These are phyloP conservation scores for Hofmannophila pseudospretella DNA, from an alignment of 2,888 invertebrate genomes.

Conservation along the genomic window DNA sequence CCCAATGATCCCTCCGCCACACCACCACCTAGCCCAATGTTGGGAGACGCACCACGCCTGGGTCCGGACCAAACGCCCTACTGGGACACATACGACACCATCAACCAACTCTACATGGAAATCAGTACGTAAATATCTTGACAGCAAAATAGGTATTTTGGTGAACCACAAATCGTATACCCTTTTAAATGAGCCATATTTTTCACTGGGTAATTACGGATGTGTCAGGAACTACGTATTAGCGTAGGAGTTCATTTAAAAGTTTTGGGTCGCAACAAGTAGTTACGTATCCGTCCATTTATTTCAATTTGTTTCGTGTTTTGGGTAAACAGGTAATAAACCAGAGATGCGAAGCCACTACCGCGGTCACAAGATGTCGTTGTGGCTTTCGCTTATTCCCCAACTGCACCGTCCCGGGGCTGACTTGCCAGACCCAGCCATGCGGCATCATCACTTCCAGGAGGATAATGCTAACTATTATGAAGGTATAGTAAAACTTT, in stretches of 20 bases:
- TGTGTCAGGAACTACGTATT: slow-evolving; percentile 13
- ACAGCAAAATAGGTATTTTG: not conserved
- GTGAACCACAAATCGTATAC: not conserved
- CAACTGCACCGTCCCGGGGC: slow-evolving; percentile 91
- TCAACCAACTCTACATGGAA: slow-evolving; percentile 93
- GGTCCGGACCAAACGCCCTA: slow-evolving; percentile 81
- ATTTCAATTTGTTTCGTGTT: slow-evolving; percentile 38
- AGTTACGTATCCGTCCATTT: slow-evolving; percentile 30
- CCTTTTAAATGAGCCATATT: slow-evolving; percentile 12
- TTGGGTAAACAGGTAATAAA: slow-evolving; percentile 75
- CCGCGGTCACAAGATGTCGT: slow-evolving; percentile 94
- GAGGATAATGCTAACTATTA: slow-evolving; percentile 88
- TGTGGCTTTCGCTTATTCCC: slow-evolving; percentile 94
- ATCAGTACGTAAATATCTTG: slow-evolving; percentile 75
- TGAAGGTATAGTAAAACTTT: slow-evolving; percentile 82
- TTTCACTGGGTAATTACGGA: slow-evolving; percentile 16
- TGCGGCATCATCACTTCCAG: slow-evolving; percentile 92
- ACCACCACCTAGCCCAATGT: slow-evolving; percentile 74
- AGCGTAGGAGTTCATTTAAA: slow-evolving; percentile 28
- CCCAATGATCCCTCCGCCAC: slow-evolving; percentile 79
- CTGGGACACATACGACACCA: slow-evolving; percentile 94
- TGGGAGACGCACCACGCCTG: slow-evolving; percentile 55
- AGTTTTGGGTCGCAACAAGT: slow-evolving; percentile 35
- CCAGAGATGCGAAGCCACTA: slow-evolving; percentile 93
- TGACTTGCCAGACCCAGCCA: slow-evolving; percentile 85